phyloP scores from a whole-genome alignment of 1,140 invertebrate genomes.

The Bradysia coprophila region DNA sequence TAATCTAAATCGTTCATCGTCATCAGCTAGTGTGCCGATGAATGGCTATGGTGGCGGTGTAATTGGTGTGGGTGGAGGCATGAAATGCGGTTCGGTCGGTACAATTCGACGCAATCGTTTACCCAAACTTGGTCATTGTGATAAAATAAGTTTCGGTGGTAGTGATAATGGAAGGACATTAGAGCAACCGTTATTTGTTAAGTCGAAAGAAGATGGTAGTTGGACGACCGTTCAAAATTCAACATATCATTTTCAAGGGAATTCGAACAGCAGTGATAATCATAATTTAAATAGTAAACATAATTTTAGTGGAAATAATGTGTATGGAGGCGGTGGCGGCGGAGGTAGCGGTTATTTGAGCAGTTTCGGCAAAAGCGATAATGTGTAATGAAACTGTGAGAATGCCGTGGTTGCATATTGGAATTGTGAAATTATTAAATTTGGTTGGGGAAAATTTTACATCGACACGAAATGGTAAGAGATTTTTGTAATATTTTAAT shows the following conservation, averaged over 20 bases:
- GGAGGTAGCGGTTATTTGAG: conserved; percentile 4
- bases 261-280: conserved; percentile 1
- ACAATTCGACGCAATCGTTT: conserved; percentile 19
- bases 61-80: background rate
- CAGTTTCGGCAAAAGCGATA: conserved; percentile 6
- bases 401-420: too few relatives aligned
- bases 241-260: conserved; percentile 11
- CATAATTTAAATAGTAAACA: conserved; percentile 1
- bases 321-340: conserved; percentile 7
- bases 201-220: conserved; percentile 22
- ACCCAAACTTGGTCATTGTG: conserved; percentile 21
- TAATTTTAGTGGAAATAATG: conserved; percentile 3
- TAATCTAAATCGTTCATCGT: conserved; percentile 9
- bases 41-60: background rate
- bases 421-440: too few relatives aligned
- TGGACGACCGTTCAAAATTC: conserved; percentile 19
- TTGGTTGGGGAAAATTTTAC: too few relatives aligned
- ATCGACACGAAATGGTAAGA: too few relatives aligned
- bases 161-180: conserved; percentile 17
- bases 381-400: conserved; percentile 4
- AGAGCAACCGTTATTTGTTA: conserved; percentile 21
- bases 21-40: conserved; percentile 1
- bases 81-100: conserved; percentile 9
- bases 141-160: conserved; percentile 15
- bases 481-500: conserved; percentile 2